These are phyloP conservation scores for Pseudoips prasinana DNA, from an alignment of 2,888 invertebrate genomes.

Conservation along the genomic window DNA sequence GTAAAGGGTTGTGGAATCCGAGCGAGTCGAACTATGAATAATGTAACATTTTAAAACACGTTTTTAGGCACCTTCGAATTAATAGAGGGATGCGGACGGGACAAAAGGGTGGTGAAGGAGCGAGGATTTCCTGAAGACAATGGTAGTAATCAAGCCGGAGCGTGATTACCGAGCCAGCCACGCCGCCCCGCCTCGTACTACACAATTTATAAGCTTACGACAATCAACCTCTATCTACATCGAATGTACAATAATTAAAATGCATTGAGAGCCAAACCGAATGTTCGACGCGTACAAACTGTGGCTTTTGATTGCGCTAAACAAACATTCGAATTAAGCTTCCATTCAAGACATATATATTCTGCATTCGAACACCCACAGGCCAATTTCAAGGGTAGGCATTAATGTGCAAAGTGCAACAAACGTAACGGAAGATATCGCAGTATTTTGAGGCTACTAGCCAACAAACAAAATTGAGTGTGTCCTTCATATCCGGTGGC, in stretches of 20 bases:
- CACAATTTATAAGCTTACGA: slow-evolving; percentile 58
- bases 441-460: slow-evolving; percentile 18
- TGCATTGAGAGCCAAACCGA: slow-evolving; percentile 24
- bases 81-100: slow-evolving; percentile 38
- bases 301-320: slow-evolving; percentile 20
- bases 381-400: slow-evolving; percentile 29
- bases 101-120: slow-evolving; percentile 59
- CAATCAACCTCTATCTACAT: slow-evolving; percentile 44
- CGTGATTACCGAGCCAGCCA: slow-evolving; percentile 46
- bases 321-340: slow-evolving; percentile 28
- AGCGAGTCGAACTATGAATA: slow-evolving; percentile 28
- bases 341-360: slow-evolving; percentile 22
- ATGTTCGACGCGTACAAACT: slow-evolving; percentile 11
- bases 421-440: slow-evolving; percentile 27
- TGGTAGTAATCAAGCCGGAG: slow-evolving; percentile 62
- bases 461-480: slow-evolving; percentile 20
- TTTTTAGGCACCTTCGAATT: slow-evolving; percentile 46
- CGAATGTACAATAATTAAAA: slow-evolving; percentile 23
- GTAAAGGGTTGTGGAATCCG: slow-evolving; percentile 44
- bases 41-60: slow-evolving; percentile 35
- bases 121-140: slow-evolving; percentile 65
- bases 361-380: slow-evolving; percentile 18
- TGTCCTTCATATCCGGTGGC: slow-evolving; percentile 20
- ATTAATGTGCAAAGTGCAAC: slow-evolving; percentile 36
- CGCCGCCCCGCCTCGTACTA: slow-evolving; percentile 13